Evolutionary conservation across 2,888 invertebrate species (phyloP).

Genomic region (Luperina testacea): DNA sequence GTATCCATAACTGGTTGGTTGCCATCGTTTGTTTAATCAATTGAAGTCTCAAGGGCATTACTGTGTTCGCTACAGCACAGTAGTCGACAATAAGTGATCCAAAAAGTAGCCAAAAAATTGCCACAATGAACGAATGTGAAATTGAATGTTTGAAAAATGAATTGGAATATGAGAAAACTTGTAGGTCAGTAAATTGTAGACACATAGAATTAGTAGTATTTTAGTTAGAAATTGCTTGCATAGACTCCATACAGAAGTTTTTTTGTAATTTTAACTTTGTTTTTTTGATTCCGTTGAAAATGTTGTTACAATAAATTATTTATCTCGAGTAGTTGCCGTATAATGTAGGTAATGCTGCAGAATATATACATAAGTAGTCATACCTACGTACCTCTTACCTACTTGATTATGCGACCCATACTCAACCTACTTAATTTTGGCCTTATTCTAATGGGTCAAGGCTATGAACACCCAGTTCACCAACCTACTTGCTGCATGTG

Average conservation of each 20-base stretch:
- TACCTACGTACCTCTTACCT: constrained; percentile 5
- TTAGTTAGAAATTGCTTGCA: background rate
- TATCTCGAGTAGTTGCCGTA: background rate
- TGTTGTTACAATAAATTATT: background rate
- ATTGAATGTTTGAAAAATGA: constrained; percentile 86
- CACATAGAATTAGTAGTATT: background rate
- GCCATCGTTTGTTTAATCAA: constrained; percentile 71
- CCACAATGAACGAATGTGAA: constrained; percentile 85
- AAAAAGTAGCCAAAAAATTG: constrained; percentile 36
- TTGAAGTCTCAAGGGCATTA: constrained; percentile 52
- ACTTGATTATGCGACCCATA: constrained; percentile 28
- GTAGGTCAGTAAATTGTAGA: constrained; percentile 77
- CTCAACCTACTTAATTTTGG: constrained; percentile 32
- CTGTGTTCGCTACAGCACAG: constrained; percentile 49
- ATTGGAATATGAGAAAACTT: constrained; percentile 86
- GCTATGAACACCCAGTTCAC: constrained; percentile 9
- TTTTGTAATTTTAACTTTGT: background rate
- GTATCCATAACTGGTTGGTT: constrained; percentile 59
- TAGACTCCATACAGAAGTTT: background rate
- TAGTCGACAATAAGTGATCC: constrained; percentile 49
- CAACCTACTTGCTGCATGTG: constrained; percentile 18
- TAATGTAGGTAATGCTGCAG: constrained; percentile 4
- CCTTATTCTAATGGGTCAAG: constrained; percentile 53
- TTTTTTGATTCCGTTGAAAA: background rate
- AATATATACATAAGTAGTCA: background rate